Base-by-base conservation (phyloP, 2,797 vertebrate species). In the Enteromius mattozi region DNA sequence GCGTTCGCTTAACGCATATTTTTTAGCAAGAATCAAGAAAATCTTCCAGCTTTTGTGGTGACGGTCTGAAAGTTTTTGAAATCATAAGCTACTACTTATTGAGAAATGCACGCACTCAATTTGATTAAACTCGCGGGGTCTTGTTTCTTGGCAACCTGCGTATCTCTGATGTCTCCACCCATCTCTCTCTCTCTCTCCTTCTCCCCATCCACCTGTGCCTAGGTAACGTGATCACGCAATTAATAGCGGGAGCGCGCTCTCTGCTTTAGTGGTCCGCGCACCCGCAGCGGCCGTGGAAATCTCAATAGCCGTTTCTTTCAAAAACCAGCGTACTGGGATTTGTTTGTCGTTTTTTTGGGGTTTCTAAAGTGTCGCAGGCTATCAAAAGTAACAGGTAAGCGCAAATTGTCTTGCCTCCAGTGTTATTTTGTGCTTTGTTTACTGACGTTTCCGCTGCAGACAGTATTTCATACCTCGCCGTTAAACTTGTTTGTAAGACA, bases 151-250 rank as follows among this genome's bases (percentile, higher is more conserved):
- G 37, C 70, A 61, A 42, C 68, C 80, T 10, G 9, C 42, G 63
- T 66, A 4, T 59, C 24, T 71, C 17, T 45, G 17, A 17, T 21
- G 24, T 59, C 27, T 33, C 37, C 40, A 54, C 70, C 80, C 80
- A 47, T 74, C 40, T 66, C 54, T 37, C 71, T 35, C 37, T 45
- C 35, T 45, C 69, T 33, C 70, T n/a, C 70, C 35, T 37, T 65
- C 56, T n/a, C 59, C 49, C 37, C 24, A 40, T 74, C 54, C 83
- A 75, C 77, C 83, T 85, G 76, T 84, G 66, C 65, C 30, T 65
- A 65, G 56, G 69, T 85, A 80, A 80, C 78, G 56, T 61, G 56
- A 37, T 40, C 77, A 37, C 42, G 33, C 54, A 72, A 35, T 74
- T 74, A 74, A 35, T 63, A 33, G 47, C 72, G 81, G 61, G 71